phyloP scores from a whole-genome alignment of 1,140 invertebrate species.

The Oncopodura yosiiana region DNA sequence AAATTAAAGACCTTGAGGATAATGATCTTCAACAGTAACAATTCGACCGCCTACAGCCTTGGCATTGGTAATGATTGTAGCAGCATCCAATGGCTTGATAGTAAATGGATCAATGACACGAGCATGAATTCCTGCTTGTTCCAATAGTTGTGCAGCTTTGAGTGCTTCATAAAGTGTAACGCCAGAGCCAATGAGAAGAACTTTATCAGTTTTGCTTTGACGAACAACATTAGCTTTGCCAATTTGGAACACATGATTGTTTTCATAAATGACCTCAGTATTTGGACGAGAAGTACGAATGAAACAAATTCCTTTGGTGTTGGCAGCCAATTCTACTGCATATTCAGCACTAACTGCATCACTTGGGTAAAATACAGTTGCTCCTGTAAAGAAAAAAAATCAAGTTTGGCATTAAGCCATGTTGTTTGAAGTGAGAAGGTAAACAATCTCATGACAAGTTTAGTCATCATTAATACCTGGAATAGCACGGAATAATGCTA shows the following conservation, averaged over 20 bases:
- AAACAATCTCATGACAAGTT: background rate
- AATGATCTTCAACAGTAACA: conserved; percentile 95
- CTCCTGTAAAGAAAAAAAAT: conserved; percentile 41
- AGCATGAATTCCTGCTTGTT: conserved; percentile 55
- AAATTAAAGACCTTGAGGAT: conserved; percentile 60
- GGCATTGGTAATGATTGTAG: conserved; percentile 66
- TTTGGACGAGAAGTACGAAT: conserved; percentile 89
- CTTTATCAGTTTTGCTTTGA: conserved; percentile 60
- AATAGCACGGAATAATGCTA: conserved; percentile 88
- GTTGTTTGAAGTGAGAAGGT: background rate
- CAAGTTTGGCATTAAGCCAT: background rate
- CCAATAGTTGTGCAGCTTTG: conserved; percentile 68
- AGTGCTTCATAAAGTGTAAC: conserved; percentile 87
- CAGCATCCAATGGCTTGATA: conserved; percentile 84
- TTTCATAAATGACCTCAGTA: conserved; percentile 76
- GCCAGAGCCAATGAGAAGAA: conserved; percentile 81
- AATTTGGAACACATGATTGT: conserved; percentile 70
- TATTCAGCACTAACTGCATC: conserved; percentile 92
- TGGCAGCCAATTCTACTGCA: conserved; percentile 89
- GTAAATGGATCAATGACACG: conserved; percentile 90
- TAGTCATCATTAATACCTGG: conserved; percentile 47
- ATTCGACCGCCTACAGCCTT: conserved; percentile 67
- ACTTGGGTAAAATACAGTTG: conserved; percentile 92
- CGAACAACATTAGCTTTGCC: conserved; percentile 72
- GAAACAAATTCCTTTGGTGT: conserved; percentile 90